These are phyloP conservation scores for Drosophila orena DNA, from an alignment of 1,140 invertebrate genomes.

Conservation along the genomic window DNA sequence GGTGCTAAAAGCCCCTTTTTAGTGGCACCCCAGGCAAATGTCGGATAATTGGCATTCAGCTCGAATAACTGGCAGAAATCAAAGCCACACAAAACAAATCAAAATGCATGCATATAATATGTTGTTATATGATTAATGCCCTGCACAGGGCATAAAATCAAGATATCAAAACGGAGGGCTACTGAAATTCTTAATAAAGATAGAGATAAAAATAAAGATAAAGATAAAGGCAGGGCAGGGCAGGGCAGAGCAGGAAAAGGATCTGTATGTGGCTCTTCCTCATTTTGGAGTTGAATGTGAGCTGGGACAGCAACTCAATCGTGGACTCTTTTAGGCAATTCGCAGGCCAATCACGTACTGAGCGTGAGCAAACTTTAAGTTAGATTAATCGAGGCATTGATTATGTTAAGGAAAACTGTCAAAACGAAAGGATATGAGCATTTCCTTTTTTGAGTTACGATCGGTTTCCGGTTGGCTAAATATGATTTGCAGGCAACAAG, in stretches of 20 bases:
- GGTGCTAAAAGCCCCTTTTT: slow-evolving; percentile 3
- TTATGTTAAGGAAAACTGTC: slow-evolving; percentile 71
- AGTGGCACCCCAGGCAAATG: slow-evolving; percentile 6
- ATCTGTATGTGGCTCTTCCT: slow-evolving; percentile 51
- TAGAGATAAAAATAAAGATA: slow-evolving; percentile 36
- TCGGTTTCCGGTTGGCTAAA: slow-evolving; percentile 76
- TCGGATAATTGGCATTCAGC: slow-evolving; percentile 73
- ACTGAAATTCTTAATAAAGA: slow-evolving; percentile 83
- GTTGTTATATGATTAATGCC: slow-evolving; percentile 69
- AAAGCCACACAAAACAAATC: slow-evolving; percentile 77
- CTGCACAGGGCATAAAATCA: slow-evolving; percentile 71
- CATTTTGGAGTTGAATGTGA: slow-evolving; percentile 23
- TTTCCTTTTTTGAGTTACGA: slow-evolving; percentile 82
- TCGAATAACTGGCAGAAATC: slow-evolving; percentile 65
- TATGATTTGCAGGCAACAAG: slow-evolving; percentile 63
- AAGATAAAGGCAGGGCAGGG: slow-evolving; percentile 18
- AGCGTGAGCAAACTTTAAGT: slow-evolving; percentile 83
- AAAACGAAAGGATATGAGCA: slow-evolving; percentile 80
- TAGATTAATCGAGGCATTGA: slow-evolving; percentile 76
- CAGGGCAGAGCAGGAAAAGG: slow-evolving; percentile 58
- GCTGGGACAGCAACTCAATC: slow-evolving; percentile 19
- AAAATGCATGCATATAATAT: slow-evolving; percentile 65
- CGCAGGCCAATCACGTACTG: slow-evolving; percentile 69
- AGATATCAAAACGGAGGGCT: slow-evolving; percentile 78
- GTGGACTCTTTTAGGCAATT: slow-evolving; percentile 35